Percentiles rank a stretch among this genome's conserved stretches.
phyloP scores from a whole-genome alignment of 1,140 invertebrate species.

The Proales similis region DNA sequence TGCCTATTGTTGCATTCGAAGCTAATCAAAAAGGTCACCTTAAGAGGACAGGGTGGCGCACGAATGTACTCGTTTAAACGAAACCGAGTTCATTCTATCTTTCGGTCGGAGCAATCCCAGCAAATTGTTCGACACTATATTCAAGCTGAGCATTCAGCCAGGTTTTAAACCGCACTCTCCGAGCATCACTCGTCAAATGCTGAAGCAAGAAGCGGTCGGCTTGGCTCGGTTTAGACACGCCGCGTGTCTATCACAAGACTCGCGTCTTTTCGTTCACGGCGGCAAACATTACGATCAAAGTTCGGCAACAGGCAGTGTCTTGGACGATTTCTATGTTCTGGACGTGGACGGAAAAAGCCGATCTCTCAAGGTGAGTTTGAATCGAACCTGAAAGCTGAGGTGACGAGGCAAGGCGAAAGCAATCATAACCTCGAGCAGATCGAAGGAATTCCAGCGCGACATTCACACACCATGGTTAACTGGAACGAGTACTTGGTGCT shows the following conservation, averaged over 20 bases:
- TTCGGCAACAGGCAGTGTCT: neutral
- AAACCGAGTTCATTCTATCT: neutral
- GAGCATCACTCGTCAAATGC: neutral
- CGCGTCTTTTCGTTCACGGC: constrained; percentile 15
- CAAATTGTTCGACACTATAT: constrained; percentile 21
- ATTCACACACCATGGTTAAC: neutral
- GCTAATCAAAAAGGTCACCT: neutral
- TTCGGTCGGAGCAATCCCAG: constrained; percentile 29
- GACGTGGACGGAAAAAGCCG: no score
- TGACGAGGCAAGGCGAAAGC: constrained; percentile 7
- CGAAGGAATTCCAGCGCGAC: constrained; percentile 4
- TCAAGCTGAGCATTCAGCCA: neutral
- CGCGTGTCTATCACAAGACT: neutral
- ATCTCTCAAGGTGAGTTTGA: no score
- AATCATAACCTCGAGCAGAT: no score
- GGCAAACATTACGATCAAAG: constrained; percentile 21
- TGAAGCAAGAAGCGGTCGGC: neutral
- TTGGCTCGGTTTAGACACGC: constrained; percentile 24
- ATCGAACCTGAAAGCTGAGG: no score
- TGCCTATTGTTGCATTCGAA: no score
- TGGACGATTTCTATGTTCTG: constrained; percentile 23
- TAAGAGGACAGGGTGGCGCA: constrained; percentile 34
- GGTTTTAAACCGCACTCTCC: constrained; percentile 6
- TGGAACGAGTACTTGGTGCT: constrained; percentile 42
- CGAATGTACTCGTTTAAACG: neutral